phyloP scores from a whole-genome alignment of 2,888 invertebrate genomes.

The Ellobium chinense region DNA sequence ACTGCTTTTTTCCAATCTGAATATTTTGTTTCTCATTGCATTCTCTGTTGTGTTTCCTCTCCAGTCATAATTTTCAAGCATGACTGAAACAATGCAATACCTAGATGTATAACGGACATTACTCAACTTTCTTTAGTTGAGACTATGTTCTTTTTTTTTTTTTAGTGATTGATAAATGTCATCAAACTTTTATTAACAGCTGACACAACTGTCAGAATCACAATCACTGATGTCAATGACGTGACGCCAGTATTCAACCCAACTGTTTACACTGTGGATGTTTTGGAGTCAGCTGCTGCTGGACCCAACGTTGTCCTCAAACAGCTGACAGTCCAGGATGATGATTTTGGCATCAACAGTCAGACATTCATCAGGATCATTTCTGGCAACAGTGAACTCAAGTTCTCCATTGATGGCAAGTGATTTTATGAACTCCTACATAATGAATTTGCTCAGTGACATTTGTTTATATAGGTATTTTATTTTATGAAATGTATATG shows the following conservation, averaged over 20 bases:
- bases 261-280: conserved; percentile 92
- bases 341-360: conserved; percentile 83
- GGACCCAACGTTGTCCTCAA: conserved; percentile 31
- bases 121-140: neutral
- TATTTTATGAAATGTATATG: too few species aligned
- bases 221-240: conserved; percentile 68
- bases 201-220: conserved; percentile 57
- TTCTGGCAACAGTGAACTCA: conserved; percentile 46
- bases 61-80: too few species aligned
- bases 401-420: conserved; percentile 36
- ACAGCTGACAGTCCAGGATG: conserved; percentile 95
- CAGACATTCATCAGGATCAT: conserved; percentile 42
- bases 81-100: too few species aligned
- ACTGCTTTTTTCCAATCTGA: too few species aligned
- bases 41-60: too few species aligned
- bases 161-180: too few species aligned
- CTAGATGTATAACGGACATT: too few species aligned
- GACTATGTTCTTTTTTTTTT: neutral
- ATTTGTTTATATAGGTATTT: too few species aligned
- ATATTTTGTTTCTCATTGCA: too few species aligned
- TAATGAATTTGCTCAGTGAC: too few species aligned
- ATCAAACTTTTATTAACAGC: too few species aligned
- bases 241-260: conserved; percentile 83
- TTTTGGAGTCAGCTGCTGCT: conserved; percentile 87
- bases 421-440: too few species aligned